A percentile compares a stretch with the other conserved stretches of the same genome.
These are phyloP conservation scores for Rhinoderma darwinii DNA, from an alignment of 2,113 vertebrate species.

Conservation along the genomic window DNA sequence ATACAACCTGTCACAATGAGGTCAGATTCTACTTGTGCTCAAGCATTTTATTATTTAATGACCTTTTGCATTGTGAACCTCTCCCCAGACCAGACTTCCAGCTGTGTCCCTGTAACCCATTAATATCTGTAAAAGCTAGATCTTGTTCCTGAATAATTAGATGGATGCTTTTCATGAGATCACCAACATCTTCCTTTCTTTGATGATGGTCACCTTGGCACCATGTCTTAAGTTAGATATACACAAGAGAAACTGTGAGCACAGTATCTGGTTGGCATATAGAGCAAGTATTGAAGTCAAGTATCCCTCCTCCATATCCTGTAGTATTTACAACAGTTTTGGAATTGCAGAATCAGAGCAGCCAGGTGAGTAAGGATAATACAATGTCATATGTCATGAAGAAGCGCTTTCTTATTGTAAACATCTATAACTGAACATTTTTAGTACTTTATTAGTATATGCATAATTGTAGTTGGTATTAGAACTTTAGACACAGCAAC, in stretches of 20 bases:
- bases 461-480: background rate
- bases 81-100: conserved; percentile 23
- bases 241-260: background rate
- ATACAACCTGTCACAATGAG: conserved; percentile 42
- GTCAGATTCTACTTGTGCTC: conserved; percentile 38
- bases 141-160: conserved; percentile 67
- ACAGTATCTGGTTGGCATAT: background rate
- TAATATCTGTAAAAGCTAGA: conserved; percentile 53
- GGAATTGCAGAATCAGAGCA: background rate
- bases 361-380: conserved; percentile 10
- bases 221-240: background rate
- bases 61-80: conserved; percentile 29
- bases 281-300: background rate
- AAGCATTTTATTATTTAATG: conserved; percentile 58
- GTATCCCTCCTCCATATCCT: background rate
- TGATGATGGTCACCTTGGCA: conserved; percentile 11
- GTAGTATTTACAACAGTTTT: background rate
- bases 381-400: background rate
- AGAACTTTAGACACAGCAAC: background rate
- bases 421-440: background rate
- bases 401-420: background rate
- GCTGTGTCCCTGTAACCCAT: conserved; percentile 25
- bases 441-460: background rate
- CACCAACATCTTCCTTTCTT: conserved; percentile 33
- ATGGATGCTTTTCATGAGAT: background rate